These are phyloP conservation scores for Butastur rufipennis DNA, from an alignment of 2,113 vertebrate species.

Conservation along the genomic window DNA sequence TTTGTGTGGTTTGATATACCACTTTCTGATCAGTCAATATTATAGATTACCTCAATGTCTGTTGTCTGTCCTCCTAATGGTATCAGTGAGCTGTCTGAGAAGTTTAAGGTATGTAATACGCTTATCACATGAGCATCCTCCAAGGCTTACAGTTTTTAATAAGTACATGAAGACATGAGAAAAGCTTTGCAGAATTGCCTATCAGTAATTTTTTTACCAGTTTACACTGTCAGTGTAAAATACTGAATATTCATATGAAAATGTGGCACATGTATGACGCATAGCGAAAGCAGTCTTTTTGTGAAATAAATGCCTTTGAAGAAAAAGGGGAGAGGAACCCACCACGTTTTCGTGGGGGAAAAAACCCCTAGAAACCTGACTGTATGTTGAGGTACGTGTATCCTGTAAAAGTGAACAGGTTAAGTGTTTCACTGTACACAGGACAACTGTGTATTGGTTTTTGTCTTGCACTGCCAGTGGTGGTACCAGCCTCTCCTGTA, in stretches of 20 bases:
- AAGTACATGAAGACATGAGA: not conserved
- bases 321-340: not conserved
- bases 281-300: not conserved
- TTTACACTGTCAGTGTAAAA: not conserved
- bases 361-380: not conserved
- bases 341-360: not conserved
- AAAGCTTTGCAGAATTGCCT: not conserved
- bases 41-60: not conserved
- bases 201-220: not conserved
- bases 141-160: not conserved
- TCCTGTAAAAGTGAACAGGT: accelerated
- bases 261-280: not conserved
- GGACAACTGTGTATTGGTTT: not conserved
- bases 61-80: not conserved
- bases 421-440: not conserved
- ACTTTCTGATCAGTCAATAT: not conserved
- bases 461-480: not conserved
- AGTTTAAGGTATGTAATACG: not conserved
- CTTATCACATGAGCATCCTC: not conserved
- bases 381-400: not conserved
- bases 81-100: not conserved
- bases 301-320: not conserved
- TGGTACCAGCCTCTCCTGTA: not conserved
- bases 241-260: not conserved
- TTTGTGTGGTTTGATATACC: not conserved